Evolutionary conservation across 1,140 invertebrate genomes (phyloP).

Genomic region (Kradibia gibbosae): DNA sequence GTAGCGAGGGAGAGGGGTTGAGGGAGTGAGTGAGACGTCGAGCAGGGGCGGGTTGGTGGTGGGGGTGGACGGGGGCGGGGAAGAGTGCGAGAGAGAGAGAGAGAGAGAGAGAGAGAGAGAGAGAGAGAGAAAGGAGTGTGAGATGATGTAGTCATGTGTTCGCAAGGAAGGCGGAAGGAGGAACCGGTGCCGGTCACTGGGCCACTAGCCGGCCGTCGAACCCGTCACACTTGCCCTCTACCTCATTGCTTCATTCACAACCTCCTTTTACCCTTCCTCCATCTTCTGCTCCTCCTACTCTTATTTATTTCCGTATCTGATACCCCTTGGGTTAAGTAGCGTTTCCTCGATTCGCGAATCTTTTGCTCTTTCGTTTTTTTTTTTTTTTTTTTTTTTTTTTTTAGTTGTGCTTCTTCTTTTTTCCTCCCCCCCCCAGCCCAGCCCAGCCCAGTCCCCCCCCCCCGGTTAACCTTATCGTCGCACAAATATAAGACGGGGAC

Average conservation of each 20-base stretch:
- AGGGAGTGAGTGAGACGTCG: conserved; percentile 29
- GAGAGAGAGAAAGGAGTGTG: conserved; percentile 39
- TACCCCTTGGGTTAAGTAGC: no score
- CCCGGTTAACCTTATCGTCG: conserved; percentile 30
- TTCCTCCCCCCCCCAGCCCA: no score
- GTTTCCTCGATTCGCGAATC: conserved; percentile 17
- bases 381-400: conserved; percentile 48
- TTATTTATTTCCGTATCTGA: no score
- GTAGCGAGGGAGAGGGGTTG: conserved; percentile 36
- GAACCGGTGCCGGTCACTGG: conserved; percentile 74
- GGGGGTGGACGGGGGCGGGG: conserved; percentile 18
- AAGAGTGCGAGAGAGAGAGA: conserved; percentile 17
- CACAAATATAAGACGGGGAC: neutral
- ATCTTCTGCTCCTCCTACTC: conserved; percentile 30
- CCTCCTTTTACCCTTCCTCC: conserved; percentile 40
- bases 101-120: conserved; percentile 34
- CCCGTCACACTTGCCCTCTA: conserved; percentile 65
- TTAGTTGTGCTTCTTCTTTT: conserved; percentile 28
- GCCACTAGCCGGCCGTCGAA: conserved; percentile 73
- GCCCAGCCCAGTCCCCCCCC: neutral
- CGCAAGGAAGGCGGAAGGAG: conserved; percentile 73
- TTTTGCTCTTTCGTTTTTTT: neutral
- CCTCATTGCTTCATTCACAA: no score
- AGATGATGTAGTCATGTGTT: conserved; percentile 70
- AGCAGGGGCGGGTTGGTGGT: conserved; percentile 21